These are phyloP conservation scores for Drosophila nigritarsus DNA, from an alignment of 2,888 invertebrate genomes.

Conservation along the genomic window DNA sequence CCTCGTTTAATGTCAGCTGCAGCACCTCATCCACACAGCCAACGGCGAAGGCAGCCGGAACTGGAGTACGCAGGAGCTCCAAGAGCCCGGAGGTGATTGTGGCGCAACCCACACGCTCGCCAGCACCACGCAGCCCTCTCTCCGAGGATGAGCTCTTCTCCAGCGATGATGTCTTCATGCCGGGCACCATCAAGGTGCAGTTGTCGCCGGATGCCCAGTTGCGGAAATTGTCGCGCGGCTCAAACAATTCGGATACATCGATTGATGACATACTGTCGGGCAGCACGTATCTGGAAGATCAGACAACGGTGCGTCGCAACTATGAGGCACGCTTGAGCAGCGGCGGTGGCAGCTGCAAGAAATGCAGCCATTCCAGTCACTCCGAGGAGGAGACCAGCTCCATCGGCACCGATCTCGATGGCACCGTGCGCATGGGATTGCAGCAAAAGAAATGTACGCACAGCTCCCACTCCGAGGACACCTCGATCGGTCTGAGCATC, in stretches of 20 bases:
- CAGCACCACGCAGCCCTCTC: slow-evolving; percentile 87
- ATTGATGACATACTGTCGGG: slow-evolving; percentile 87
- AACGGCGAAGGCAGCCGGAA: slow-evolving; percentile 53
- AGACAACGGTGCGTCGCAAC: slow-evolving; percentile 86
- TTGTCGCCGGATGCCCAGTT: slow-evolving; percentile 87
- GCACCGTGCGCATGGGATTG: slow-evolving; percentile 91
- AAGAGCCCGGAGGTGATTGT: slow-evolving; percentile 86
- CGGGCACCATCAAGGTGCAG: slow-evolving; percentile 87
- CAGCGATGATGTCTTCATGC: slow-evolving; percentile 88
- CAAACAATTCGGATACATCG: slow-evolving; percentile 88
- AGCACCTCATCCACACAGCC: slow-evolving; percentile 82
- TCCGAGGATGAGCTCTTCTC: slow-evolving; percentile 88
- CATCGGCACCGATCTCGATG: slow-evolving; percentile 91
- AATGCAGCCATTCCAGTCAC: slow-evolving; percentile 90
- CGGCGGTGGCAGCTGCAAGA: slow-evolving; percentile 86
- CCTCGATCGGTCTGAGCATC: slow-evolving; percentile 93
- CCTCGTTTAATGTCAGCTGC: slow-evolving; percentile 83
- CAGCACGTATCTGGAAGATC: slow-evolving; percentile 87
- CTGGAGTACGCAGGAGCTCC: slow-evolving; percentile 71
- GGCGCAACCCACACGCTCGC: slow-evolving; percentile 88
- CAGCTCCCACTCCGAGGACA: slow-evolving; percentile 94
- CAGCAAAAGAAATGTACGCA: slow-evolving; percentile 93
- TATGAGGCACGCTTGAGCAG: slow-evolving; percentile 86
- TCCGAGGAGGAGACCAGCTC: slow-evolving; percentile 91
- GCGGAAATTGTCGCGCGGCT: slow-evolving; percentile 85